Evolutionary conservation across 2,888 invertebrate genomes (phyloP), one percentile per base, ranked within the genome.

Genomic region (Rhodophaea formosa): DNA sequence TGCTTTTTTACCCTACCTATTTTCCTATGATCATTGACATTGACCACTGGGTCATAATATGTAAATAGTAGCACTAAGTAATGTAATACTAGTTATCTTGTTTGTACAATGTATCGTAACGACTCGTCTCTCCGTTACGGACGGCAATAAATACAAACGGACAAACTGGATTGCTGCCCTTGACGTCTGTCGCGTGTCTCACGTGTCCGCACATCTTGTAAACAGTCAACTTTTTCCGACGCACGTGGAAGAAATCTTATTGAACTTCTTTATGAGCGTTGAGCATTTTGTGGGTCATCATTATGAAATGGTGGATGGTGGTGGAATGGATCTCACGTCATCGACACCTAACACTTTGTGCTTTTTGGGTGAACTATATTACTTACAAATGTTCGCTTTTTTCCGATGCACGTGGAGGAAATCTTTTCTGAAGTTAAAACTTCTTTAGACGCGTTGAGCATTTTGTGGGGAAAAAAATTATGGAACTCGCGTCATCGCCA

Each of bases 121-220:
- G 12, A 39, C 39, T 12, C 39, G 1, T n/a, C n/a, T 5, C 39
- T 39, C 0, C 6, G 44, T 3, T 44, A 44, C 8, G 14, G n/a
- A 44, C 0, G 14, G 14, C 44, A 16, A 3, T 44, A 44, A 3
- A 15, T 7, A 44, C 16, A 44, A 8, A 44, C 16, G 15, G 15
- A 32, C 49, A 49, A 49, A 49, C 49, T 49, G 49, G 49, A 49
- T 49, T 49, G 3, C 15, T 49, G 49, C 49, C 49, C 49, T 49
- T 49, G 49, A 49, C 14, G 32, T 32, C 15, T n/a, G 15, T 49
- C 49, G 49, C 49, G 49, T 49, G 49, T 15, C 49, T 32, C 49
- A 49, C 49, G 49, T 49, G 49, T 49, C 10, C 7, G 15, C 32
- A 15, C 49, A 30, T 32, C 32, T 32, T n/a, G 39, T 23, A 23